Conservation (phyloP, 2,888 invertebrate species). For the Arge pagana region DNA sequence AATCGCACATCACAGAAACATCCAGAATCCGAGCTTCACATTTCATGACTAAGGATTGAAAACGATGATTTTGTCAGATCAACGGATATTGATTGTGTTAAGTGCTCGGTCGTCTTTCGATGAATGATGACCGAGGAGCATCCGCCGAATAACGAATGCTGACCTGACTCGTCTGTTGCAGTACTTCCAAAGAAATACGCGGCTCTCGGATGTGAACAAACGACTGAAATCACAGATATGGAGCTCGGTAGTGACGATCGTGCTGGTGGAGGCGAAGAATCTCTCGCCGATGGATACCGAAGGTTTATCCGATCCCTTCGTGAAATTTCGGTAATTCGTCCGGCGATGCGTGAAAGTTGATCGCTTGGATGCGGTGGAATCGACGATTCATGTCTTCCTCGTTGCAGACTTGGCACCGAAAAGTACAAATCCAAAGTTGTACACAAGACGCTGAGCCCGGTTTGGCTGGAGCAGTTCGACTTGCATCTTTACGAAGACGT, state of each 20-base stretch:
- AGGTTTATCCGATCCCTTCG: slow-evolving; percentile 89
- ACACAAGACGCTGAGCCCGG: slow-evolving; percentile 83
- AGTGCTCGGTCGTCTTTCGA: no score
- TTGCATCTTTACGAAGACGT: slow-evolving; percentile 91
- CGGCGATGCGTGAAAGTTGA: slow-evolving; percentile 32
- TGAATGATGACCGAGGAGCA: no score
- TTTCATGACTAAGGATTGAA: no score
- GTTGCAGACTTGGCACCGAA: slow-evolving; percentile 89
- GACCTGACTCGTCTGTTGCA: slow-evolving; percentile 62
- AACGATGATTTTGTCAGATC: no score
- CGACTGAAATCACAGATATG: slow-evolving; percentile 93
- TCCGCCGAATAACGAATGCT: no score
- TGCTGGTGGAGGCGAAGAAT: slow-evolving; percentile 94
- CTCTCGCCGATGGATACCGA: slow-evolving; percentile 87
- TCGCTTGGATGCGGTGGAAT: slow-evolving; percentile 6
- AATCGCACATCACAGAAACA: no score
- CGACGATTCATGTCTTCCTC: background rate
- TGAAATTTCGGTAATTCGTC: slow-evolving; percentile 95
- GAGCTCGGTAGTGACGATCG: slow-evolving; percentile 96
- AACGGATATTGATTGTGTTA: no score
- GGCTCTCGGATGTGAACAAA: slow-evolving; percentile 79
- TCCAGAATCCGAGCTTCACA: no score
- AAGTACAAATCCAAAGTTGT: slow-evolving; percentile 95
- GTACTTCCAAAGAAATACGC: slow-evolving; percentile 80
- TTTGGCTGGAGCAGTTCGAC: slow-evolving; percentile 97